Percentiles rank a stretch among this genome's conserved stretches.
phyloP scores from a whole-genome alignment of 2,113 vertebrate genomes.

The Labeo rohita region DNA sequence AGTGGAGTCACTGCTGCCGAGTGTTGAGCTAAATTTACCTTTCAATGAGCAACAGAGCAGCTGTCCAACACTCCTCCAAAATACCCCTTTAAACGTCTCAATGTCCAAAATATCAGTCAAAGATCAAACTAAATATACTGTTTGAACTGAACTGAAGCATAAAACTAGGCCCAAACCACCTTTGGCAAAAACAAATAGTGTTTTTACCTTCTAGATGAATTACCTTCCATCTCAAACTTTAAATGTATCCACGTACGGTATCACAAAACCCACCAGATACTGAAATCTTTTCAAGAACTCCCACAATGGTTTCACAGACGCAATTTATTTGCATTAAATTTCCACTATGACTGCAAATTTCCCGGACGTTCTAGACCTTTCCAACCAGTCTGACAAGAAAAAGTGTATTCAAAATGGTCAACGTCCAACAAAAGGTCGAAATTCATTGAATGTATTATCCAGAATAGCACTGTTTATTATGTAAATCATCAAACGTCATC shows the following conservation, averaged over 20 bases:
- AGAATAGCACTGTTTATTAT: slow-evolving; percentile 36
- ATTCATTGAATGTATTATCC: background rate
- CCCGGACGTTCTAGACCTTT: background rate
- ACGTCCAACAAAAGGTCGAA: background rate
- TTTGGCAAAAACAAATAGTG: background rate
- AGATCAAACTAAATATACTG: background rate
- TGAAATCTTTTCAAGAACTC: background rate
- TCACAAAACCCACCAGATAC: background rate
- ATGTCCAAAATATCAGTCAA: background rate
- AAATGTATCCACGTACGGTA: background rate
- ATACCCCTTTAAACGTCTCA: background rate
- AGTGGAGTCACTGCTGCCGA: background rate
- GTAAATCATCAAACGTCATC: slow-evolving; percentile 26
- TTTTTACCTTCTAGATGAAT: background rate
- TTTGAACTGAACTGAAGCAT: background rate
- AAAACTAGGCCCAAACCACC: background rate
- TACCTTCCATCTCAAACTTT: background rate
- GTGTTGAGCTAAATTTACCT: slow-evolving; percentile 53
- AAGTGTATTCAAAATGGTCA: background rate
- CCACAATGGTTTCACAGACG: background rate
- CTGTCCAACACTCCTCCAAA: slow-evolving; percentile 35
- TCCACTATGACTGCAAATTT: background rate
- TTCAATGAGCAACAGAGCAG: slow-evolving; percentile 28
- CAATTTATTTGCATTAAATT: slow-evolving; percentile 5
- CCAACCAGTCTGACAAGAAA: background rate